These are phyloP conservation scores for Oceanodroma leucorhoa DNA, from an alignment of 2,797 vertebrate genomes.

Conservation along the genomic window DNA sequence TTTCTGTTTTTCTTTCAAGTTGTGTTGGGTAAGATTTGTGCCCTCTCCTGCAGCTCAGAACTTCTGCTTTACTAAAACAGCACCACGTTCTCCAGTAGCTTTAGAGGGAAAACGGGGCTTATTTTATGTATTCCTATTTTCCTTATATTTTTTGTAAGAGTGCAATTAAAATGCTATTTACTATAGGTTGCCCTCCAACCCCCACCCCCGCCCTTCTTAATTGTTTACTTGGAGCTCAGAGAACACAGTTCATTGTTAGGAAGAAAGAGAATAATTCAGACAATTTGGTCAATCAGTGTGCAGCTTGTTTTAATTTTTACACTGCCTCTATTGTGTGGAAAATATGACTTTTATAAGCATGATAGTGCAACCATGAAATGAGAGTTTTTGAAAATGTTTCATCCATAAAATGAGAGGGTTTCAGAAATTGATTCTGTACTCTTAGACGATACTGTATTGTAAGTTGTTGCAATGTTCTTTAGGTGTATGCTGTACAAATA, in stretches of 20 bases:
- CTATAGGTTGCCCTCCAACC: conserved; percentile 26
- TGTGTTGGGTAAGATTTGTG: background rate
- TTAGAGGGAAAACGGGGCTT: background rate
- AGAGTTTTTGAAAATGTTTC: background rate
- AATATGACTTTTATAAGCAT: conserved; percentile 53
- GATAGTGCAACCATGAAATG: conserved; percentile 35
- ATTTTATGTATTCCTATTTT: background rate
- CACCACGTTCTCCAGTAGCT: background rate
- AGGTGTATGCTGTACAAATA: background rate
- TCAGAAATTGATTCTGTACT: background rate
- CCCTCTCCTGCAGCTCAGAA: background rate
- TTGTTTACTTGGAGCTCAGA: conserved; percentile 49
- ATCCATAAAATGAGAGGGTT: background rate
- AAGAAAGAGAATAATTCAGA: conserved; percentile 47
- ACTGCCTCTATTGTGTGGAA: conserved; percentile 64
- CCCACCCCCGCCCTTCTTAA: background rate
- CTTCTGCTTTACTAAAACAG: background rate
- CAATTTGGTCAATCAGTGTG: conserved; percentile 45
- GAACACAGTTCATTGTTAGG: conserved; percentile 56
- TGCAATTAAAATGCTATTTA: conserved; percentile 9
- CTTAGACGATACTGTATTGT: background rate
- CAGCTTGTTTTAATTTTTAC: conserved; percentile 67
- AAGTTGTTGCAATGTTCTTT: background rate
- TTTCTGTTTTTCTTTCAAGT: background rate
- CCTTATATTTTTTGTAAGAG: background rate